Conservation (phyloP, 2,888 invertebrate species). For the Papilio elwesi region DNA sequence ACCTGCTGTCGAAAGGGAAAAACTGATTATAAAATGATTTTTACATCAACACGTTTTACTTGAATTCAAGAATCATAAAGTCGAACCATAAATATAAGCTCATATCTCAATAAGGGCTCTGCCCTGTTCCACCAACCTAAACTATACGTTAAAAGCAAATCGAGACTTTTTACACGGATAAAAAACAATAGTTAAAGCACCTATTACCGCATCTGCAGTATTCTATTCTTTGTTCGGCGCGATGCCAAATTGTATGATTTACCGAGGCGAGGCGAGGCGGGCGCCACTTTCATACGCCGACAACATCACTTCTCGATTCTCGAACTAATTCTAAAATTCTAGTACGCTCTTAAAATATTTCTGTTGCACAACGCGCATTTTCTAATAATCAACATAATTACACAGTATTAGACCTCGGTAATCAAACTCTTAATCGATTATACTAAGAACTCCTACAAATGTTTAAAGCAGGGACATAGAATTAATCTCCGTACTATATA, state of each 20-base stretch:
- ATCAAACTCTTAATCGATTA: neutral
- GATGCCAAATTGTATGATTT: constrained; percentile 78
- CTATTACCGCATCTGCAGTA: constrained; percentile 39
- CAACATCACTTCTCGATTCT: constrained; percentile 45
- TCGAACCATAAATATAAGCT: too few species aligned
- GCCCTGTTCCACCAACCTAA: too few species aligned
- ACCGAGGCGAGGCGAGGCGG: constrained; percentile 58
- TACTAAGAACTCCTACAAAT: neutral
- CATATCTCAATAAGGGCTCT: too few species aligned
- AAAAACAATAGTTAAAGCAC: constrained; percentile 22
- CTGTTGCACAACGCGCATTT: constrained; percentile 12
- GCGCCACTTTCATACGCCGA: constrained; percentile 65
- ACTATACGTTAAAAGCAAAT: too few species aligned
- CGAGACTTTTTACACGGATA: neutral
- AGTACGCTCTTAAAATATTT: constrained; percentile 30
- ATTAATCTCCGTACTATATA: too few species aligned
- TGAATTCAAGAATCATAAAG: too few species aligned
- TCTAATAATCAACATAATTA: neutral
- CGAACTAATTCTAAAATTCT: constrained; percentile 45
- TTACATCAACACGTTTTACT: too few species aligned
- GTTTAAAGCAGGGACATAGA: neutral
- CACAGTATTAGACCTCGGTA: neutral
- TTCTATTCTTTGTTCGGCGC: constrained; percentile 60
- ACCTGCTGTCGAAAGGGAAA: too few species aligned
- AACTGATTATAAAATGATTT: too few species aligned